phyloP scores from a whole-genome alignment of 2,888 invertebrate species.

The Amiota communis region DNA sequence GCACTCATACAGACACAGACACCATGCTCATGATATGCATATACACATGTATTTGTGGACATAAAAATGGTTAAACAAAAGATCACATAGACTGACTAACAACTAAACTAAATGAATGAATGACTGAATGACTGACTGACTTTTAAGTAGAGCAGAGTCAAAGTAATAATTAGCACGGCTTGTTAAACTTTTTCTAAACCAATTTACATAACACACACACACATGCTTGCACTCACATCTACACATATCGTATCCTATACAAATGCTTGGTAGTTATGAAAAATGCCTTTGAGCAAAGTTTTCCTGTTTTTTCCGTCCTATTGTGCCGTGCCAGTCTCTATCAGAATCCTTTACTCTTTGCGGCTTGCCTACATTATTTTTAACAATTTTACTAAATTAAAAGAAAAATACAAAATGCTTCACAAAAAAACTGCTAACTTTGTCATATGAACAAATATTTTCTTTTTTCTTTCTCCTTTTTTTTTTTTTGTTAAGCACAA shows the following conservation, averaged over 20 bases:
- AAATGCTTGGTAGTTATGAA: slow-evolving; percentile 35
- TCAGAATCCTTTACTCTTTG: too few species aligned
- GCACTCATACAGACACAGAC: too few species aligned
- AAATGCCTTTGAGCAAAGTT: slow-evolving; percentile 26
- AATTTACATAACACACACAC: slow-evolving; percentile 48
- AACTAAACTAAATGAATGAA: too few species aligned
- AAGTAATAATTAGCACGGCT: slow-evolving; percentile 62
- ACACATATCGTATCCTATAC: slow-evolving; percentile 1
- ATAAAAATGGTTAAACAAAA: too few species aligned
- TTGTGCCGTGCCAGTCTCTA: not conserved
- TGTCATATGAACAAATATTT: slow-evolving; percentile 24
- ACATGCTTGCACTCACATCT: slow-evolving; percentile 29
- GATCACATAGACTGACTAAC: too few species aligned
- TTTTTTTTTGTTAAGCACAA: slow-evolving; percentile 23
- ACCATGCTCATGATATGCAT: too few species aligned
- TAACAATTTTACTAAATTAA: slow-evolving; percentile 41
- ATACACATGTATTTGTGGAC: too few species aligned
- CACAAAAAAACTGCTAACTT: slow-evolving; percentile 19
- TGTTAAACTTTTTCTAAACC: slow-evolving; percentile 66
- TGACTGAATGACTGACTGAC: too few species aligned
- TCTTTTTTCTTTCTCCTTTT: too few species aligned
- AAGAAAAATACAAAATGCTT: slow-evolving; percentile 1
- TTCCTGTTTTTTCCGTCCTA: not conserved
- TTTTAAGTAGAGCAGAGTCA: slow-evolving; percentile 37
- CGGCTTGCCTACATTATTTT: not conserved